Percentiles rank a stretch among this genome's conserved stretches.
Conservation (phyloP, 2,113 vertebrate species). For the Lota lota region DNA sequence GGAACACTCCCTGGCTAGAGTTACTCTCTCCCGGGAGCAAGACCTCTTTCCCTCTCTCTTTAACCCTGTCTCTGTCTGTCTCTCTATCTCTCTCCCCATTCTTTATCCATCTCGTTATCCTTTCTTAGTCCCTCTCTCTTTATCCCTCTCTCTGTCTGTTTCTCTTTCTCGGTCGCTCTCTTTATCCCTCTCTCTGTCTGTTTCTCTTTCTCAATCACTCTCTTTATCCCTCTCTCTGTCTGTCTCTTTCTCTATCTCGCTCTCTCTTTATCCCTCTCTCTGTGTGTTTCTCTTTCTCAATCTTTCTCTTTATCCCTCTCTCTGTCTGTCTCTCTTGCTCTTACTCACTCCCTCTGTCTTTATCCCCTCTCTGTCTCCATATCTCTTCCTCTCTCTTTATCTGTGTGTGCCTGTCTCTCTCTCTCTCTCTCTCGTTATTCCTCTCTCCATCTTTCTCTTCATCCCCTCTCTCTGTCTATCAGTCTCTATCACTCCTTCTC, state of each 20-base stretch:
- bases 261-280: neutral
- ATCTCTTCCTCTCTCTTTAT: too few relatives aligned
- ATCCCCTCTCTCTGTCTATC: neutral
- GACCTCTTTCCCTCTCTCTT: neutral
- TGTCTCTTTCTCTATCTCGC: neutral
- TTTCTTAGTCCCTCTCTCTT: neutral
- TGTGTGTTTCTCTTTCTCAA: neutral
- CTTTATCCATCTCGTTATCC: too few relatives aligned
- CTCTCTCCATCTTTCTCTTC: neutral
- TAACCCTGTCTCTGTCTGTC: neutral
- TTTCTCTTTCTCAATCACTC: too few relatives aligned
- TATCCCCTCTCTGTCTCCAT: neutral
- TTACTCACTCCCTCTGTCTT: too few relatives aligned
- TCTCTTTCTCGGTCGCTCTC: constrained; percentile 1
- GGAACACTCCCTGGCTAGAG: constrained; percentile 7
- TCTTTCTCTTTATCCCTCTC: constrained; percentile 6
- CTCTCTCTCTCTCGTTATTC: neutral
- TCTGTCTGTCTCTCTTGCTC: neutral
- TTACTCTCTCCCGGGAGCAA: too few relatives aligned
- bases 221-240: neutral
- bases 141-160: neutral
- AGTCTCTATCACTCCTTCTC: neutral
- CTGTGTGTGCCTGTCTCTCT: neutral
- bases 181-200: neutral
- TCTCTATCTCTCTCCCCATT: neutral